These are phyloP conservation scores for Oreochromis niloticus DNA, from an alignment of 2,113 vertebrate species.

Conservation along the genomic window DNA sequence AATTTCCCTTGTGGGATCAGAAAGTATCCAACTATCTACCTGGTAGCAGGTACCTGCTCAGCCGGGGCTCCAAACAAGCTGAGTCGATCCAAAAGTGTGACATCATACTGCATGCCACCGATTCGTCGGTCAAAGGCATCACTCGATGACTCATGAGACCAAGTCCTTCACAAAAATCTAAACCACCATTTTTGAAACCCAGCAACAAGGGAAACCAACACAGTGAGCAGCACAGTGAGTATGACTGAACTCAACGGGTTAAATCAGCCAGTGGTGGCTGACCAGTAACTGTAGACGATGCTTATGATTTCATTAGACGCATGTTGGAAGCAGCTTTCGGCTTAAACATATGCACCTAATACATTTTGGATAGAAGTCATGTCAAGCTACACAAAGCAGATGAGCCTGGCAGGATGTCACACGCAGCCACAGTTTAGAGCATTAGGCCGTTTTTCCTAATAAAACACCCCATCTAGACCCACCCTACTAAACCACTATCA, in stretches of 20 bases:
- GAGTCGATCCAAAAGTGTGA: not conserved
- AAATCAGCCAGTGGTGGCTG: not conserved
- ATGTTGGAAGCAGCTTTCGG: not conserved
- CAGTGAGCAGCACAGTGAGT: not conserved
- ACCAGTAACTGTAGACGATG: not conserved
- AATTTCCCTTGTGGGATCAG: not conserved
- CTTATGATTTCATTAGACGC: not conserved
- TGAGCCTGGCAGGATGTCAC: not conserved
- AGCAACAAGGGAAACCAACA: not conserved
- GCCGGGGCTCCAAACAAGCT: not conserved
- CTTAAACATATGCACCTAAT: not conserved
- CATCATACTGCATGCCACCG: not conserved
- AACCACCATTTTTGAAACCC: not conserved
- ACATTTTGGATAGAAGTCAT: not conserved
- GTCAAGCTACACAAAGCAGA: not conserved
- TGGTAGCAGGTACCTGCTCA: not conserved
- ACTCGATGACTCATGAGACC: not conserved
- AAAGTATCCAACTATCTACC: not conserved
- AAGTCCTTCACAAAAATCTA: not conserved
- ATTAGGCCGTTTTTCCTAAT: not conserved
- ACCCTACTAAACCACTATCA: not conserved
- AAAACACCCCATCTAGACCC: not conserved
- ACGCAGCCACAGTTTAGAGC: not conserved
- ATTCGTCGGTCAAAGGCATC: not conserved
- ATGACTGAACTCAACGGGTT: not conserved